These are phyloP conservation scores for Diploptera punctata DNA, from an alignment of 2,888 invertebrate species.

Conservation along the genomic window DNA sequence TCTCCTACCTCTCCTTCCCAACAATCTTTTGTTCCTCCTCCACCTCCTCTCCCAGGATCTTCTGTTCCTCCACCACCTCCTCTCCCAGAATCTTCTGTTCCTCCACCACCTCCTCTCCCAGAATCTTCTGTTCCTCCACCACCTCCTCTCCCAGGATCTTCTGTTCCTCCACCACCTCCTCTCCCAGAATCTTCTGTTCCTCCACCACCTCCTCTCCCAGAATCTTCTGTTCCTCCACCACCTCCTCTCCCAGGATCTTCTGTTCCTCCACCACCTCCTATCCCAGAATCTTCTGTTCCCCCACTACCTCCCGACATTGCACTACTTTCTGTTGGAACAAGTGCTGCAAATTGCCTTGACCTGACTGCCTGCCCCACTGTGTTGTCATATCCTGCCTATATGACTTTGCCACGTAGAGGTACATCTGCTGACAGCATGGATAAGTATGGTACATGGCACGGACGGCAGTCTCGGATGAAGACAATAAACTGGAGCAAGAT, in stretches of 20 bases:
- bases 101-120: slow-evolving; percentile 37
- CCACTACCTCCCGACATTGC: not conserved
- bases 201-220: slow-evolving; percentile 34
- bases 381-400: not conserved
- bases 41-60: slow-evolving; percentile 40
- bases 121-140: slow-evolving; percentile 35
- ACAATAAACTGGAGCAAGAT: slow-evolving; percentile 57
- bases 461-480: slow-evolving; percentile 56
- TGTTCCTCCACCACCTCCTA: slow-evolving; percentile 33
- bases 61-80: slow-evolving; percentile 33
- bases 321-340: too few species aligned
- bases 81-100: slow-evolving; percentile 2
- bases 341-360: too few species aligned
- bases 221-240: not conserved
- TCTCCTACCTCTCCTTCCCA: slow-evolving; percentile 22
- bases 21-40: slow-evolving; percentile 41
- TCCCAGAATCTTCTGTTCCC: not conserved
- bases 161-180: not conserved
- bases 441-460: slow-evolving; percentile 48
- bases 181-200: slow-evolving; percentile 19
- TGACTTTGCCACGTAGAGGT: slow-evolving; percentile 27
- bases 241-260: slow-evolving; percentile 3
- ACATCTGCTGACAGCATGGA: slow-evolving; percentile 17
- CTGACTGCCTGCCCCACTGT: too few species aligned
- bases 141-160: slow-evolving; percentile 24